Evolutionary conservation across 2,888 invertebrate species (phyloP), one percentile per base, ranked within the genome.

Genomic region (Phania funesta): DNA sequence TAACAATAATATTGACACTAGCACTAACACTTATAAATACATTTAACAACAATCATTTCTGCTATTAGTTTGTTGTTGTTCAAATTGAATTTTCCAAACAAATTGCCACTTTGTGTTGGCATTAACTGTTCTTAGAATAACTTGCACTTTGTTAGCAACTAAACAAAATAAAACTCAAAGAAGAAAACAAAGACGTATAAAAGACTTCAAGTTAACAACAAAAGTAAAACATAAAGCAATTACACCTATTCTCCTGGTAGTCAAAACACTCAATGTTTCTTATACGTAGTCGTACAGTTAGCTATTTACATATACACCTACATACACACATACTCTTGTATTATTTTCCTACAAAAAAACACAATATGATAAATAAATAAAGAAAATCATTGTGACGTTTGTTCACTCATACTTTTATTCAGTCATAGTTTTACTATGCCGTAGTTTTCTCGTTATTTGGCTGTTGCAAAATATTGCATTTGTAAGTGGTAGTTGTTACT

Each of bases 81-180:
- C 38, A 84, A 84, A 84, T 84, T 84, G 83, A 84, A 84, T 84
- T 82, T 83, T 84, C 80, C 77, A 78, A 84, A 84, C 84, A 84
- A 84, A 84, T 84, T 84, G 84, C 83, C 84, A 84, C 84, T 84
- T 84, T 83, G 84, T 78, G 74, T 78, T 78, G 82, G 82, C 78
- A 82, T 82, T 82, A 82, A 70, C 82, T 70, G 75, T 82, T 78
- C 82, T 65, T 70, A 68, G 58, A 78, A 82, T 78, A 82, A 78
- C 82, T 78, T 73, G 24, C 38, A 58, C 52, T 65, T 54, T 71
- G 65, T 78, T 78, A 71, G 58, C 71, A 77, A 62, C 46, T 70
- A 24, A 54, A 46, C 22, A 60, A 46, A 26, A 65, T 18, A 20
- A 62, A 64, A 48, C 58, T 38, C 2, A 3, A 60, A 54, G 54